These are phyloP conservation scores for Oreochromis niloticus DNA, from an alignment of 2,113 vertebrate genomes.

Conservation along the genomic window DNA sequence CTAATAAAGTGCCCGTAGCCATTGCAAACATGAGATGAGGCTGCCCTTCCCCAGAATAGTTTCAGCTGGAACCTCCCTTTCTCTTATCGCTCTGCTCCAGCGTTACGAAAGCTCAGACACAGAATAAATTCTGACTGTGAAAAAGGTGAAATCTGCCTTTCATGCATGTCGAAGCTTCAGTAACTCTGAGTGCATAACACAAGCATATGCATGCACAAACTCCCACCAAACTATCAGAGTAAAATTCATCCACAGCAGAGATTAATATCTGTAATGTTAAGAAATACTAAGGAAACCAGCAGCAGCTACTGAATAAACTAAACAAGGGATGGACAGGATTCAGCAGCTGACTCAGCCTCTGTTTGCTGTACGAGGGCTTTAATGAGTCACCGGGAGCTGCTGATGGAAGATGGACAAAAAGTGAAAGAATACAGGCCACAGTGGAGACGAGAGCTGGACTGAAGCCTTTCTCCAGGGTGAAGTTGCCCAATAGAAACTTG, in stretches of 20 bases:
- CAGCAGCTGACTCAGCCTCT: slow-evolving; percentile 39
- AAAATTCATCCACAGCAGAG: not conserved
- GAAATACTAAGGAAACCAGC: not conserved
- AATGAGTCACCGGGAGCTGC: slow-evolving; percentile 36
- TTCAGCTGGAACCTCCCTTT: rapidly evolving
- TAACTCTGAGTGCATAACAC: not conserved
- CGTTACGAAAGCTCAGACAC: not conserved
- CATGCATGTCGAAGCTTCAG: not conserved
- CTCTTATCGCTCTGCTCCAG: not conserved
- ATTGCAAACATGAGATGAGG: not conserved
- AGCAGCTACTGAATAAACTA: slow-evolving; percentile 1
- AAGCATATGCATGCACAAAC: not conserved
- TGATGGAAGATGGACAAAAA: not conserved
- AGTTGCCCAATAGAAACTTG: too few relatives aligned
- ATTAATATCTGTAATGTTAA: not conserved
- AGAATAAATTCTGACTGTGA: not conserved
- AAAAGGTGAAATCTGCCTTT: not conserved
- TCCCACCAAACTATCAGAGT: not conserved
- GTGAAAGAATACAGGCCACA: not conserved
- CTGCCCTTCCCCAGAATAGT: not conserved
- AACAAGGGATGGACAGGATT: slow-evolving; percentile 50
- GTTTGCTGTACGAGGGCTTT: not conserved
- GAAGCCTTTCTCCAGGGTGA: not conserved
- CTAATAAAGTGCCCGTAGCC: not conserved
- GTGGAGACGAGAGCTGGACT: not conserved